Evolutionary conservation across 2,797 vertebrate genomes (phyloP), one percentile per base, ranked within the genome.

Genomic region (Pogoniulus pusillus): DNA sequence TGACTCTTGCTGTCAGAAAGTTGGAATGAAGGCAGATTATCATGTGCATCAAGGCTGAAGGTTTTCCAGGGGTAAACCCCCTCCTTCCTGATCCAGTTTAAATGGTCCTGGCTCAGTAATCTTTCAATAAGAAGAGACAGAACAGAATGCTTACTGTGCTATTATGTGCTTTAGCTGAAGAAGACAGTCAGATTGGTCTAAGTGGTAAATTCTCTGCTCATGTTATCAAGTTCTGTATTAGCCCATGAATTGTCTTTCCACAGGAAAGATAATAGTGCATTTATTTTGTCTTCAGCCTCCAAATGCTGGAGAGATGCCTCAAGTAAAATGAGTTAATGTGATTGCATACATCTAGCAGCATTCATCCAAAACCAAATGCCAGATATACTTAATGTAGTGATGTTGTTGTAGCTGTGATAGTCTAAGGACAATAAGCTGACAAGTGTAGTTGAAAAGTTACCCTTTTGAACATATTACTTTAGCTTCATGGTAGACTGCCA

Each of bases 1-100:
- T 84, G 75, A 84, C 41, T 91, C 66, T 84, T 32, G 20, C 66
- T 94, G 81, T 89, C 87, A 92, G 76, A 85, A 91, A 87, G 85
- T 57, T 90, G 83, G 86, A 78, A 76, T 66, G 82, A 93, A 94
- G 32, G 82, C 65, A 81, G 85, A 87, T 92, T 90, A 93, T 82
- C 79, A 30, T 66, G 68, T 91, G 76, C 47, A 81, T n/a, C 0
- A 3, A 71, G 19, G 90, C 73, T 90, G 85, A 94, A 91, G 66
- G 41, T 47, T 92, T 90, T 85, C 57, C 47, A n/a, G 35, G 35
- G 80, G 15, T 49, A 19, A 58, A 68, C 89, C 74, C 27, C 2
- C 9, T 75, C 32, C 47, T 91, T 83, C 49, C 68, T 79, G 41
- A 64, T 92, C 68, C 60, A 75, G 18, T 86, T 86, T 85, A 91